Evolutionary conservation across 2,113 vertebrate genomes (phyloP).

Genomic region (Etheostoma spectabile): DNA sequence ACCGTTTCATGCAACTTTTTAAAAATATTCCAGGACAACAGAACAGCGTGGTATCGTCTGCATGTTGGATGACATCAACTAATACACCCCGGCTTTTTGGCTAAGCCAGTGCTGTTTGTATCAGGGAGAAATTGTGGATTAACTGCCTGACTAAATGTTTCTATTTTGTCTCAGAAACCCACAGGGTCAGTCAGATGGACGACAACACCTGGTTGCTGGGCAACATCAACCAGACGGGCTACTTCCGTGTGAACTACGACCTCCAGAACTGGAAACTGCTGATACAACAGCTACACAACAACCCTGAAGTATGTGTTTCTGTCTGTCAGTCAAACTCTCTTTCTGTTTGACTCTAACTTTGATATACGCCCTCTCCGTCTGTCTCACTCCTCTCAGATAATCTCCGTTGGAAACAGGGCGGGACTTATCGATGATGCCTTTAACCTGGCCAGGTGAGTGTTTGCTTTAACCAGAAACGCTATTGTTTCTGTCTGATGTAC

Average conservation of each 20-base stretch:
- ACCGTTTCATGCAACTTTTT: background rate
- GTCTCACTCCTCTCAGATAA: slow-evolving; percentile 81
- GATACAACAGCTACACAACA: slow-evolving; percentile 92
- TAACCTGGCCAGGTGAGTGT: slow-evolving; percentile 94
- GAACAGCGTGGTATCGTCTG: slow-evolving; percentile 14
- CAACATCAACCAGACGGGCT: slow-evolving; percentile 98
- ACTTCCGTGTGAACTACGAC: slow-evolving; percentile 99
- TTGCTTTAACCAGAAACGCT: background rate
- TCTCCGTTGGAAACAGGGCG: slow-evolving; percentile 96
- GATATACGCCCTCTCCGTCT: background rate
- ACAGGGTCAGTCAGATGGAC: slow-evolving; percentile 87
- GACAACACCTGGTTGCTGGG: slow-evolving; percentile 93
- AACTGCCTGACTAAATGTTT: background rate
- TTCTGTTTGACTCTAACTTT: background rate
- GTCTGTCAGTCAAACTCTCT: background rate
- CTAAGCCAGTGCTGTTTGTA: background rate
- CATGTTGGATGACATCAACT: background rate
- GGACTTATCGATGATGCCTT: slow-evolving; percentile 97
- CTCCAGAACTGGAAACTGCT: slow-evolving; percentile 95
- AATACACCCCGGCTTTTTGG: no score
- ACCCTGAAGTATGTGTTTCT: slow-evolving; percentile 85
- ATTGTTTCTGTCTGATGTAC: background rate
- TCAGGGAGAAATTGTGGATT: background rate
- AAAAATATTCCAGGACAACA: background rate
- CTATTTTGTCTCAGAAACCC: slow-evolving; percentile 84